phyloP scores from a whole-genome alignment of 2,113 vertebrate species.

The Ursus arctos region DNA sequence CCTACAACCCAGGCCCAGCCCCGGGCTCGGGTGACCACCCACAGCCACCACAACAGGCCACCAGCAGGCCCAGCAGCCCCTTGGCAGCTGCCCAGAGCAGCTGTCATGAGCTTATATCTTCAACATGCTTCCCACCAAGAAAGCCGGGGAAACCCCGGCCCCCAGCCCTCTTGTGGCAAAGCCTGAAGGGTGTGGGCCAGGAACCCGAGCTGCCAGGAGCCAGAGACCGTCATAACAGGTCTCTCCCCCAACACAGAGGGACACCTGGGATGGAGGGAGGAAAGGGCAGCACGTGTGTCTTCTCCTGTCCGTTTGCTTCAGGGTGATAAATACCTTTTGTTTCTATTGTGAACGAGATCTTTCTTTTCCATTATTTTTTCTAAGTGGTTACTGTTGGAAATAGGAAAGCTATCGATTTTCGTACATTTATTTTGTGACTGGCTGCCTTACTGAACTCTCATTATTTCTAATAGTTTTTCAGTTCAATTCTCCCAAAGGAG shows the following conservation, averaged over 20 bases:
- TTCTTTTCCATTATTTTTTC: conserved; percentile 77
- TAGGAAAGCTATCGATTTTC: conserved; percentile 79
- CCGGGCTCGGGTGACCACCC: not conserved
- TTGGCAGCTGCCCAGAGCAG: not conserved
- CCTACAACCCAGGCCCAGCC: not conserved
- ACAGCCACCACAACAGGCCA: accelerated
- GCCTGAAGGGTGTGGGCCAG: not conserved
- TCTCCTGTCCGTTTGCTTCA: not conserved
- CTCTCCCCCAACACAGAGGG: not conserved
- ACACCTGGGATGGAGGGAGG: not conserved
- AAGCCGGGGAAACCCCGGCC: not conserved
- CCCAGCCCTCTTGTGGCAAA: not conserved
- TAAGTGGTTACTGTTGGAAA: conserved; percentile 75
- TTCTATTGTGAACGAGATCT: conserved; percentile 55
- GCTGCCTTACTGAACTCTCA: conserved; percentile 77
- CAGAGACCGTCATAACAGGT: not conserved
- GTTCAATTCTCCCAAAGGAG: conserved; percentile 60
- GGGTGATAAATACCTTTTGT: conserved; percentile 59
- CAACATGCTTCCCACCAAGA: not conserved
- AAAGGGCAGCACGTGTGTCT: not conserved
- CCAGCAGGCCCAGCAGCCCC: not conserved
- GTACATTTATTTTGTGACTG: conserved; percentile 72
- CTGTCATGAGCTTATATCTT: not conserved
- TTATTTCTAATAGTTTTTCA: conserved; percentile 79
- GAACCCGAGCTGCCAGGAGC: not conserved